These are phyloP conservation scores for Grus americana DNA, from an alignment of 2,113 vertebrate genomes.

Conservation along the genomic window DNA sequence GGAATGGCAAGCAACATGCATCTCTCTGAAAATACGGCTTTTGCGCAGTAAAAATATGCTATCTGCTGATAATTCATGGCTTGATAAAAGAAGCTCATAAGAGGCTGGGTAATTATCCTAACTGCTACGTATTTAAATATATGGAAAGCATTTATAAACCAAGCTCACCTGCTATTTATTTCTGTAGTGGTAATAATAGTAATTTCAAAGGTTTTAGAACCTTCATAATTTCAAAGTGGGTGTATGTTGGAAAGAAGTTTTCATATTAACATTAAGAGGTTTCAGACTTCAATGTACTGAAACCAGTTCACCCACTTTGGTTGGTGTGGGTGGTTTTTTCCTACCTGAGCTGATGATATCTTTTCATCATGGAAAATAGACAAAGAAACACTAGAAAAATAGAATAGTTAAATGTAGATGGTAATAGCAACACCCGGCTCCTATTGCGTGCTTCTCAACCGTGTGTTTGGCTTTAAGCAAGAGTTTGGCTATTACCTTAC, in stretches of 20 bases:
- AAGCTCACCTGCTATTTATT: neutral
- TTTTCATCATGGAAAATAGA: neutral
- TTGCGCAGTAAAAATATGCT: neutral
- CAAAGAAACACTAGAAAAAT: neutral
- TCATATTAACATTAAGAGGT: neutral
- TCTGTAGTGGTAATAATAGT: neutral
- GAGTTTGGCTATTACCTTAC: neutral
- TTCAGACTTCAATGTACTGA: neutral
- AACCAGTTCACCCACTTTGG: neutral
- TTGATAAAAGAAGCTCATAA: neutral
- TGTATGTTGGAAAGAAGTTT: neutral
- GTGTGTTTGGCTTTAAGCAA: neutral
- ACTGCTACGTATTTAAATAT: neutral
- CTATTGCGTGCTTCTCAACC: neutral
- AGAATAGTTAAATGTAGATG: neutral
- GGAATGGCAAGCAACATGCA: neutral
- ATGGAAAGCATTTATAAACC: slow-evolving; percentile 18
- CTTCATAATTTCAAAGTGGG: neutral
- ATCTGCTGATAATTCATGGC: neutral
- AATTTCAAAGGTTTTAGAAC: slow-evolving; percentile 1
- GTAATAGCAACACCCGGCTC: neutral
- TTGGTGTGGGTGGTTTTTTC: neutral
- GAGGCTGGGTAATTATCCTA: neutral
- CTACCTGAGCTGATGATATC: neutral
- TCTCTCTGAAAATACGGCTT: neutral